Percentiles rank a stretch among this genome's conserved stretches.
These are phyloP conservation scores for Bombus turneri DNA, from an alignment of 1,140 invertebrate species.

Conservation along the genomic window DNA sequence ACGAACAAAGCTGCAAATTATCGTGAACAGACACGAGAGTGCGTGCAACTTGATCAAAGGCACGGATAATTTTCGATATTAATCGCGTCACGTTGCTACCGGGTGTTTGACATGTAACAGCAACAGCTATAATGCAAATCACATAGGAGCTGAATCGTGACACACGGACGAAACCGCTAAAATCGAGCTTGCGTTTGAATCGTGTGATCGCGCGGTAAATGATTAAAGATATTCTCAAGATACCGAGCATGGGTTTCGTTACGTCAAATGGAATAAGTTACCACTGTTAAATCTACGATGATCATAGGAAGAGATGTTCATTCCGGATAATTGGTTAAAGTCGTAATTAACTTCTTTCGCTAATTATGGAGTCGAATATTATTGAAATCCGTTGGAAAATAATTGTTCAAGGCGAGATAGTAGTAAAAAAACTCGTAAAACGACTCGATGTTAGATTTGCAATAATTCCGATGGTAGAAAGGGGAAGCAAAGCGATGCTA, in stretches of 20 bases:
- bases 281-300: not conserved
- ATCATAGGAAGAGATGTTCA: no score
- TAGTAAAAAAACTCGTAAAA: not conserved
- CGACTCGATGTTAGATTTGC: not conserved
- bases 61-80: conserved; percentile 25
- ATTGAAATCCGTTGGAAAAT: not conserved
- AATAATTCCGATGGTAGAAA: not conserved
- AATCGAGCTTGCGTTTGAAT: not conserved
- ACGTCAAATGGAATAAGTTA: not conserved
- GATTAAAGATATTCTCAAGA: not conserved
- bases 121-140: not conserved
- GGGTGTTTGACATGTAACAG: not conserved
- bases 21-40: not conserved
- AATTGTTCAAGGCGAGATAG: not conserved
- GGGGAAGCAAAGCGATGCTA: not conserved
- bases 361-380: not conserved
- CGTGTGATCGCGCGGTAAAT: not conserved
- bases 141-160: not conserved
- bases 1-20: not conserved
- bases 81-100: not conserved
- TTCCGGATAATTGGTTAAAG: not conserved
- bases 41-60: conserved; percentile 20
- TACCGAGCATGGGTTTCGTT: no score
- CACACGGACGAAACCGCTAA: not conserved
- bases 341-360: not conserved